Conservation (phyloP, 1,140 invertebrate species). For the Tribolium castaneum region DNA sequence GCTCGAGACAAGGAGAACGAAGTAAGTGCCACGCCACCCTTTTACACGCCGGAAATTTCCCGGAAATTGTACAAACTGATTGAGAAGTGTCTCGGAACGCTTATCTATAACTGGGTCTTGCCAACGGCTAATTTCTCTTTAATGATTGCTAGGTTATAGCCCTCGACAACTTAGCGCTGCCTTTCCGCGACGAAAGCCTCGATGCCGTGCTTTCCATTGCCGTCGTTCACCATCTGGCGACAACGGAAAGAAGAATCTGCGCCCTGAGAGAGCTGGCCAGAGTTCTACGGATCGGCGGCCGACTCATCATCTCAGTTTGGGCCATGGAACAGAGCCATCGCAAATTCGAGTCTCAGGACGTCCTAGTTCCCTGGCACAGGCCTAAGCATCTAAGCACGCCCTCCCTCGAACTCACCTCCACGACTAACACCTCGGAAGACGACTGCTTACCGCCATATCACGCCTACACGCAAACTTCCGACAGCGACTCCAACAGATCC, state of each 20-base stretch:
- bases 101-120: constrained; percentile 2
- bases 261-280: constrained; percentile 89
- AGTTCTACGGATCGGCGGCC: constrained; percentile 89
- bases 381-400: constrained; percentile 76
- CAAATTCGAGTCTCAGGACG: constrained; percentile 91
- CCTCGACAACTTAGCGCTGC: constrained; percentile 89
- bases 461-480: constrained; percentile 74
- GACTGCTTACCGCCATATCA: constrained; percentile 71
- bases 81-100: constrained; percentile 6
- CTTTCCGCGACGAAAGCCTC: constrained; percentile 92
- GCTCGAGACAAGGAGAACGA: constrained; percentile 85
- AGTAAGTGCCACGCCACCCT: constrained; percentile 66
- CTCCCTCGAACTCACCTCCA: constrained; percentile 72
- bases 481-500: constrained; percentile 68
- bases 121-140: constrained; percentile 16
- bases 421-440: constrained; percentile 72
- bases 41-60: constrained; percentile 38
- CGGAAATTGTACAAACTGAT: constrained; percentile 44
- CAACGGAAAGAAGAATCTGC: constrained; percentile 86
- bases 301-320: constrained; percentile 95
- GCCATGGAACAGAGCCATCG: constrained; percentile 93
- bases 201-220: constrained; percentile 95
- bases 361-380: constrained; percentile 93
- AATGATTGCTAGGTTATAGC: constrained; percentile 75
- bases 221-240: constrained; percentile 95